Evolutionary conservation across 1,140 invertebrate genomes (phyloP), one percentile per base, ranked within the genome.

Genomic region (Drosophila erecta): DNA sequence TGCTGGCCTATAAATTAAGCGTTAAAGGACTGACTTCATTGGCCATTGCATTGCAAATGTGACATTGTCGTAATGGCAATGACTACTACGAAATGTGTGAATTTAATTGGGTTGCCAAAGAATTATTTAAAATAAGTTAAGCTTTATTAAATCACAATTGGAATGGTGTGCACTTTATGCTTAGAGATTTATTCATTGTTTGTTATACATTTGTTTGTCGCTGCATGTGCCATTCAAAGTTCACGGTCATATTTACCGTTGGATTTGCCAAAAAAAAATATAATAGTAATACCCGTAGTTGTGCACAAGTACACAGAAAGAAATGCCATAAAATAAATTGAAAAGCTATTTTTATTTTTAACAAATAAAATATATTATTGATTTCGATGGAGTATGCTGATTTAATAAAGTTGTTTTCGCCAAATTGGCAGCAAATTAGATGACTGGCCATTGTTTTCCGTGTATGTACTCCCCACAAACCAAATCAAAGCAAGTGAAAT

Each of bases 211-310:
- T 71, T 70, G 58, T 57, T 80, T 75, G 70, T 24, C 65, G 70
- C 44, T 72, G 55, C 51, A 78, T 51, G 75, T 43, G 37, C 30
- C 43, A 58, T 51, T 50, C 57, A 81, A 81, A 74, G 79, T 81
- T 81, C 79, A 81, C 50, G 73, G 79, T 77, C 77, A 66, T n/a
- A 55, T 58, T 65, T 76, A 76, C 73, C 60, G 72, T 65, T 75
- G 51, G 53, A 46, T 57, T 47, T 76, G 57, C 73, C 66, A 70
- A 76, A 76, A 76, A 73, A 66, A 17, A 17, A 17, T 17, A 17
- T 17, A 17, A 17, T 17, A 17, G 56, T 56, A 47, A 49, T 46
- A 17, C 35, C 35, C 61, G 15, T 37, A 37, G 14, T 20, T 20
- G 43, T 37, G 22, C 65, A 64, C 61, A 69, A 62, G 35, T 67